These are phyloP conservation scores for Mongoloraphidia duomilia DNA, from an alignment of 2,888 invertebrate species.

Conservation along the genomic window DNA sequence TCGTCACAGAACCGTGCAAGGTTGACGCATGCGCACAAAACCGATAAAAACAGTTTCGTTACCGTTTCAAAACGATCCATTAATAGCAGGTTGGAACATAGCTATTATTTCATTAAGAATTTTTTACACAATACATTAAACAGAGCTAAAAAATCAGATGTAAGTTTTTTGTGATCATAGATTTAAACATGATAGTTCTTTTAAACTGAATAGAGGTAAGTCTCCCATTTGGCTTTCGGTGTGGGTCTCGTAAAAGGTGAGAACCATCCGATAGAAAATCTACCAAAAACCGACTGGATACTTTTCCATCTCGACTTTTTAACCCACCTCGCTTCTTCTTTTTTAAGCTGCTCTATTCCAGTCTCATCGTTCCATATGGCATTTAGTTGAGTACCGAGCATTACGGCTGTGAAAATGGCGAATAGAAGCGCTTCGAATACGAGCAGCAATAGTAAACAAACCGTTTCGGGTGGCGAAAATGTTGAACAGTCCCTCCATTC, in stretches of 20 bases:
- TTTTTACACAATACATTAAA: no score
- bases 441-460: conserved; percentile 78
- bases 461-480: conserved; percentile 91
- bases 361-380: conserved; percentile 99
- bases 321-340: conserved; percentile 87
- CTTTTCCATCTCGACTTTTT: conserved; percentile 89
- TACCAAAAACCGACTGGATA: conserved; percentile 91
- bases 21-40: no score
- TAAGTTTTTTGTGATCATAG: no score
- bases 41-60: no score
- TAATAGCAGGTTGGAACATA: no score
- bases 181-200: neutral
- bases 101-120: no score
- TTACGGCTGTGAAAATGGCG: conserved; percentile 93
- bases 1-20: no score
- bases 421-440: conserved; percentile 91
- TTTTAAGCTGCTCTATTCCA: conserved; percentile 93
- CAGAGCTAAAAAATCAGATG: no score
- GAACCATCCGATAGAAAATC: conserved; percentile 89
- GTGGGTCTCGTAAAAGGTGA: conserved; percentile 79
- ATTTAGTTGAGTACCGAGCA: conserved; percentile 91
- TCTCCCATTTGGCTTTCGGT: conserved; percentile 61
- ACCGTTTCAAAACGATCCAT: no score
- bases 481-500: conserved; percentile 93
- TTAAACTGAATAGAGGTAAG: conserved; percentile 76